Evolutionary conservation across 2,113 vertebrate genomes (phyloP).

Genomic region (Phrynocephalus versicolor): DNA sequence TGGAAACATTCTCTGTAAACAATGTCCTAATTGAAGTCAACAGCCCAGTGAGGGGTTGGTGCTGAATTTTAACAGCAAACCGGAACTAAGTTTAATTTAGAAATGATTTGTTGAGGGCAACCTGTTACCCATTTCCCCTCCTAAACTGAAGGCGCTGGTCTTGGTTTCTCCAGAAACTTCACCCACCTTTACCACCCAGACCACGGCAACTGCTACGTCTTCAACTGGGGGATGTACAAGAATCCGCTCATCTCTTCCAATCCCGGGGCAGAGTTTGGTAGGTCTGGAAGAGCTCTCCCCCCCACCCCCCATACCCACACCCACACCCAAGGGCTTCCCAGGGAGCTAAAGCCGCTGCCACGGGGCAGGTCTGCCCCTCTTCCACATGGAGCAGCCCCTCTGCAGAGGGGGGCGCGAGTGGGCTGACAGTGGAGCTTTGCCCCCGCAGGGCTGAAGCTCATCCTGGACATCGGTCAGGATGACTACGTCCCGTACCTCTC

Average conservation of each 20-base stretch:
- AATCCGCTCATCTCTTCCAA: slow-evolving; percentile 75
- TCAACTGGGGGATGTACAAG: slow-evolving; percentile 81
- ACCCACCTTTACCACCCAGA: slow-evolving; percentile 79
- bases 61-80: no score
- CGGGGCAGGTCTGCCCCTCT: neutral
- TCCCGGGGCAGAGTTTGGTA: slow-evolving; percentile 80
- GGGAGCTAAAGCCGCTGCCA: no score
- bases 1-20: no score
- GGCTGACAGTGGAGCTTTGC: slow-evolving; percentile 3
- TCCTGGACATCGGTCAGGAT: slow-evolving; percentile 80
- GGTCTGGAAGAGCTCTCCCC: slow-evolving; percentile 21
- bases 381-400: no score
- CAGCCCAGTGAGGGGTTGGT: no score
- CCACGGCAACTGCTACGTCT: slow-evolving; percentile 84
- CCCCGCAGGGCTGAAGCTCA: slow-evolving; percentile 78
- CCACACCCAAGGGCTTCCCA: no score
- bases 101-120: no score
- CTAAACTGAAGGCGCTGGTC: neutral
- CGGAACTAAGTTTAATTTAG: no score
- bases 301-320: no score
- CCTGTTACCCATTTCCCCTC: neutral
- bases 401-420: neutral
- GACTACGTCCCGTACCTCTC: slow-evolving; percentile 82
- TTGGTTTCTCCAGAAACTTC: slow-evolving; percentile 73
- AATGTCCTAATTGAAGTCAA: no score